Base-by-base conservation (phyloP, 2,888 invertebrate genomes). In the Andrena trimmerana region DNA sequence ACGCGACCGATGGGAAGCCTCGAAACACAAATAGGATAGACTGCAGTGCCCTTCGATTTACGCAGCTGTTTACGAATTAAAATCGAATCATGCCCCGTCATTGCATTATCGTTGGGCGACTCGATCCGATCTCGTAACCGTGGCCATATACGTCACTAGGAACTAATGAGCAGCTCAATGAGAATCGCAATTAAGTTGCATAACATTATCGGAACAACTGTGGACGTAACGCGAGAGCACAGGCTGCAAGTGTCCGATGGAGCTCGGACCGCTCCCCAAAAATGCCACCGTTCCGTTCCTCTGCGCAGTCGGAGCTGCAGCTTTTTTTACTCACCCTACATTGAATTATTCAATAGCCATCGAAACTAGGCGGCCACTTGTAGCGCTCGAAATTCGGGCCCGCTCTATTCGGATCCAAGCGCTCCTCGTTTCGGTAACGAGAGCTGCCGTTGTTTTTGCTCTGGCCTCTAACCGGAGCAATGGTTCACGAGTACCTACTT, bases 401-500 rank as follows among this genome's bases (percentile, higher is more conserved):
- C 36, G 54, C 73, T 42, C 50, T 59, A 16, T 6, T 29, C n/a
- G 4, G 36, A 50, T 69, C 60, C 66, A 36, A 20, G 42, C 13
- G 31, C 5, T 42, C 31, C 65, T 20, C 10, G 52, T n/a, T 66
- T 75, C 54, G 71, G 2, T 52, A 65, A 54, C 75, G 50, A 66
- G 29, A 27, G 33, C 42, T 54, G 68, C 66, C 69, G 69, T 63
- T 79, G 72, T 70, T 78, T 78, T 68, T 77, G 29, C n/a, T 10
- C 2, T 3, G 36, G 50, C 1, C 33, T 54, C 13, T 16, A 57
- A 57, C 42, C 54, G 20, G 54, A 20, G 50, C 16, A 78, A 57
- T 75, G 71, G 59, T 29, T 36, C 48, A 69, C 67, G 81, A 81
- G 78, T 78, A 65, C 54, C 78, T 73, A 76, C 54, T 83, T 81